Evolutionary conservation across 2,888 invertebrate species (phyloP).

Genomic region (Nomada lathburiana): DNA sequence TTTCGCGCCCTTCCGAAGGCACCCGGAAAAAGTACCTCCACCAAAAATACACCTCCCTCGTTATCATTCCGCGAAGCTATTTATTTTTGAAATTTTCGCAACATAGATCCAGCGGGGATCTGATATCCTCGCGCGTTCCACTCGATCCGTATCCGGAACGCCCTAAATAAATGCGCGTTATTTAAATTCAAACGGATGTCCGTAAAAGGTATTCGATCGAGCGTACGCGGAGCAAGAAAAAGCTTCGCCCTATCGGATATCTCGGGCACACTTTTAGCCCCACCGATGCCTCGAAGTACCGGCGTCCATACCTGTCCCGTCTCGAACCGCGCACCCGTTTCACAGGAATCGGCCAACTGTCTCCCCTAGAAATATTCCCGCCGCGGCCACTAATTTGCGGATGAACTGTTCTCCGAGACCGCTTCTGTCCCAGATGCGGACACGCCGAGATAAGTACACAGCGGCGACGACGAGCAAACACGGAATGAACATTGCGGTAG

Average conservation of each 20-base stretch:
- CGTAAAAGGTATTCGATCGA: conserved; percentile 25
- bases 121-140: not conserved
- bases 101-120: not conserved
- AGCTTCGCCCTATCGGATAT: not conserved
- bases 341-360: not conserved
- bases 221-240: not conserved
- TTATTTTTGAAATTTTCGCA: conserved; percentile 36
- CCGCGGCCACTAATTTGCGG: conserved; percentile 50
- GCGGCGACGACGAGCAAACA: conserved; percentile 49
- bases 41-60: conserved; percentile 25
- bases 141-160: too few species aligned
- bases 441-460: conserved; percentile 48
- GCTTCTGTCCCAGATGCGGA: conserved; percentile 33
- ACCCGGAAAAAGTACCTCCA: not conserved
- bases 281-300: not conserved
- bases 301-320: too few species aligned
- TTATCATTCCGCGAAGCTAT: conserved; percentile 19
- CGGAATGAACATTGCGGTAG: conserved; percentile 49
- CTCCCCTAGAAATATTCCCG: conserved; percentile 39
- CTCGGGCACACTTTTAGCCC: not conserved
- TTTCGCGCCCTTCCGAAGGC: not conserved
- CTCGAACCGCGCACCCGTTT: not conserved
- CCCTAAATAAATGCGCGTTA: conserved; percentile 3
- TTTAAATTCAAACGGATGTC: conserved; percentile 37
- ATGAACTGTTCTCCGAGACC: conserved; percentile 46